These are phyloP conservation scores for Montipora sp. DNA, from an alignment of 64 coral and sea anemone genomes.

Conservation along the genomic window DNA sequence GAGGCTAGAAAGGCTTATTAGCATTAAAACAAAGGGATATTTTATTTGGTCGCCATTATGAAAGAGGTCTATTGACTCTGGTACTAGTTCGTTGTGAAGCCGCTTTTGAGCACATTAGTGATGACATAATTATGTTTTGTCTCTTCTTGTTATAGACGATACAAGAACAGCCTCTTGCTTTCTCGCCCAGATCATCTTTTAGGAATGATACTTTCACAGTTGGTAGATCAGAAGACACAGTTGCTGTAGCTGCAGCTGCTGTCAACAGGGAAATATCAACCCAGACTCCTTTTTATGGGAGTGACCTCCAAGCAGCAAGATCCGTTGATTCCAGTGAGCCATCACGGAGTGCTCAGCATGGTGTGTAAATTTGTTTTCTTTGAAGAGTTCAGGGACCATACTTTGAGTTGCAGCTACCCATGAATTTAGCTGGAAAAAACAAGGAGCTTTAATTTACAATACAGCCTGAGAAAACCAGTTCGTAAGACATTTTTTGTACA, in stretches of 20 bases:
- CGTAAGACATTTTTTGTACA: no score
- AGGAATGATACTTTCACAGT: conserved; percentile 23
- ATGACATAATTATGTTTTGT: neutral
- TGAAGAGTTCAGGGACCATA: no score
- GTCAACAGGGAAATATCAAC: conserved; percentile 56
- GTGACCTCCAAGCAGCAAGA: conserved; percentile 60
- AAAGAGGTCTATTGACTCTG: no score
- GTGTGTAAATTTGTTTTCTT: neutral
- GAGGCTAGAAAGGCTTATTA: no score
- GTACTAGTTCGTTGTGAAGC: no score
- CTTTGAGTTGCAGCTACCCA: no score
- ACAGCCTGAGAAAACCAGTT: no score
- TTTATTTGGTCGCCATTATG: no score
- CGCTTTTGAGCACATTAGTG: no score
- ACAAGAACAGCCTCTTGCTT: neutral
- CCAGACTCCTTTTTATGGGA: conserved; percentile 84
- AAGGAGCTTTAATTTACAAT: no score
- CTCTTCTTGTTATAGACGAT: neutral
- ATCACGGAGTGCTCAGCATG: conserved; percentile 38
- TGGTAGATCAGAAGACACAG: neutral
- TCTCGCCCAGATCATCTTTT: neutral
- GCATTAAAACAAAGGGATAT: no score
- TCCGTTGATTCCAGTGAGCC: conserved; percentile 87
- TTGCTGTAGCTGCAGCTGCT: neutral
- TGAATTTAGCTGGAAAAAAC: no score